phyloP scores from a whole-genome alignment of 2,797 vertebrate species.

The Rhinogobio ventralis region DNA sequence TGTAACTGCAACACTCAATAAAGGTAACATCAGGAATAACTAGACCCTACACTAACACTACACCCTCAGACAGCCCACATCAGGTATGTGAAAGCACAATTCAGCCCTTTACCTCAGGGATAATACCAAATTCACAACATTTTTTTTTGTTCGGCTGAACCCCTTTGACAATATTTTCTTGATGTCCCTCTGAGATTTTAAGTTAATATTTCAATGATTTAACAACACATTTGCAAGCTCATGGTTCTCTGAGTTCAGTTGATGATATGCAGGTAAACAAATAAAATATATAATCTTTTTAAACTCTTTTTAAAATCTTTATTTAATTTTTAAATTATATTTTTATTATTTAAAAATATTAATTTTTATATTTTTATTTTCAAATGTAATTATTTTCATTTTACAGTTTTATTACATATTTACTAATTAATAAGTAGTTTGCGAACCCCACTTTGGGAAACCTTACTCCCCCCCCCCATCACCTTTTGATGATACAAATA shows the following conservation, averaged over 20 bases:
- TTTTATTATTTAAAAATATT: no score
- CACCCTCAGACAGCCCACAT: neutral
- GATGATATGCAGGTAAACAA: no score
- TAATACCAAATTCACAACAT: neutral
- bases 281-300: no score
- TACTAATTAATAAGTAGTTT: neutral
- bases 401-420: neutral
- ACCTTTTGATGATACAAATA: neutral
- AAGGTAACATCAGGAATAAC: neutral
- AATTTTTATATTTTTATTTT: neutral
- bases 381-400: neutral
- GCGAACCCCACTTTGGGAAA: neutral
- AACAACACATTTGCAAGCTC: no score
- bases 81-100: neutral
- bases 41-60: neutral
- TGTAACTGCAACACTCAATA: neutral
- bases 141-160: neutral
- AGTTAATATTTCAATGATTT: neutral
- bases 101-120: no score
- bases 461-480: accelerated
- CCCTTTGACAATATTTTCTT: neutral
- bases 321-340: neutral
- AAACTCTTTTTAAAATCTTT: no score
- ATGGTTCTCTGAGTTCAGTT: neutral
- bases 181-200: neutral